Percentiles rank a stretch among this genome's conserved stretches.
Conservation (phyloP, 2,113 vertebrate genomes). For the Hypomesus transpacificus region DNA sequence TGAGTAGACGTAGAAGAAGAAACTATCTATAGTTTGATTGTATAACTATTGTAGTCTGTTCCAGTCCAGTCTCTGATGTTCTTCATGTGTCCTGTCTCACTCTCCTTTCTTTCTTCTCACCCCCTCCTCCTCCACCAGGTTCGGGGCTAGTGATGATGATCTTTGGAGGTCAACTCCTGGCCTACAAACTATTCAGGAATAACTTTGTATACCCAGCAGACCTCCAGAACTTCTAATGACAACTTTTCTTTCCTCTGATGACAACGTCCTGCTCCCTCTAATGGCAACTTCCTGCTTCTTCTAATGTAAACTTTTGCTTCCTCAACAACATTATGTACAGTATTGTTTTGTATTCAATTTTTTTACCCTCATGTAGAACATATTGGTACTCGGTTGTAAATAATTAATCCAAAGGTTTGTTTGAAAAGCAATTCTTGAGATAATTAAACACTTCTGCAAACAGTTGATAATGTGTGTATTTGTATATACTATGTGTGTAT, state of each 20-base stretch:
- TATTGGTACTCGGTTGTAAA: not conserved
- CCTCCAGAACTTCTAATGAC: conserved; percentile 81
- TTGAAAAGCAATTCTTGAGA: conserved; percentile 4
- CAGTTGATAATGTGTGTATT: not conserved
- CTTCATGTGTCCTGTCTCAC: conserved; percentile 2
- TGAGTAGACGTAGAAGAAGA: not conserved
- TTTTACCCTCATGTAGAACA: conserved; percentile 20
- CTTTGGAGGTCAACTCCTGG: conserved; percentile 81
- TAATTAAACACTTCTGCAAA: conserved; percentile 1
- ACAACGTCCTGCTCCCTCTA: not conserved
- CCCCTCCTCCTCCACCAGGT: conserved; percentile 66
- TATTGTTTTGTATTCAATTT: conserved; percentile 54
- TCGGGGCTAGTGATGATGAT: conserved; percentile 85
- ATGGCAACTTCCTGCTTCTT: too few species aligned
- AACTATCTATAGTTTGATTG: too few species aligned
- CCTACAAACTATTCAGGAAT: conserved; percentile 82
- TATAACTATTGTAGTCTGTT: not conserved
- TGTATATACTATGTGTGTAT: not conserved
- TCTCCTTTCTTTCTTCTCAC: conserved; percentile 7
- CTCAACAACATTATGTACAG: conserved; percentile 48
- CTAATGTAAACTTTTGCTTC: conserved; percentile 5
- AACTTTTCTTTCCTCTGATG: not conserved
- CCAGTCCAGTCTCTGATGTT: not conserved
- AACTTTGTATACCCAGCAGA: conserved; percentile 83
- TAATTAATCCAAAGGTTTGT: not conserved